These are phyloP conservation scores for Oreortyx pictus DNA, from an alignment of 2,797 vertebrate genomes.

Conservation along the genomic window DNA sequence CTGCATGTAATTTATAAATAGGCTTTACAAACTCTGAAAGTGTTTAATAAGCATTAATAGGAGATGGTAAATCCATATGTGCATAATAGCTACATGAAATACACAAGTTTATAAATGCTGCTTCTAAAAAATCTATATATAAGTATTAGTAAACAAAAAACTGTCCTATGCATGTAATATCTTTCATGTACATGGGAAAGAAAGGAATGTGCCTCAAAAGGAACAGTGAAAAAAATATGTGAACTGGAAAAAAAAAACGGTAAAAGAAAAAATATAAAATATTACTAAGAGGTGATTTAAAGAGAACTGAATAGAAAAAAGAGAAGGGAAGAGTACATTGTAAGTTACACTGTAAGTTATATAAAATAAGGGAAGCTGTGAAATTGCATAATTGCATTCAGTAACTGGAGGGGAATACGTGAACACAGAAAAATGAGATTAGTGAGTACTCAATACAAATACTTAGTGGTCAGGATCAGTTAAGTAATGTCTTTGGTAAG, in stretches of 20 bases:
- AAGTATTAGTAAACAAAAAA: background rate
- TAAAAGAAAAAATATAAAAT: background rate
- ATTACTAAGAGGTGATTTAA: background rate
- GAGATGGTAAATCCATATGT: background rate
- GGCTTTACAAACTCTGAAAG: background rate
- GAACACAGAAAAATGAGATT: background rate
- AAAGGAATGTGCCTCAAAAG: background rate
- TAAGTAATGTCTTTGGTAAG: fast-evolving
- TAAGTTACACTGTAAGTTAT: background rate
- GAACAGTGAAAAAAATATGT: background rate
- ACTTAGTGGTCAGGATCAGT: background rate
- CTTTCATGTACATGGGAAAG: background rate
- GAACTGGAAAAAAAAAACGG: background rate
- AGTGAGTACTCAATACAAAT: background rate
- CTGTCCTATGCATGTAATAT: background rate
- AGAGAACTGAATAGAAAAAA: background rate
- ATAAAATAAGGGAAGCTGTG: background rate
- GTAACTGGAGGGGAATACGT: background rate
- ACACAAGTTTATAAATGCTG: background rate
- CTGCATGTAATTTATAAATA: background rate
- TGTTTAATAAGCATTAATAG: background rate
- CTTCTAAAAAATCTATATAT: background rate
- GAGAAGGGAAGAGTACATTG: background rate
- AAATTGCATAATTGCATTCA: background rate
- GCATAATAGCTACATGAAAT: background rate